Base-by-base conservation (phyloP, 2,888 invertebrate genomes). In the Apamea sordens region DNA sequence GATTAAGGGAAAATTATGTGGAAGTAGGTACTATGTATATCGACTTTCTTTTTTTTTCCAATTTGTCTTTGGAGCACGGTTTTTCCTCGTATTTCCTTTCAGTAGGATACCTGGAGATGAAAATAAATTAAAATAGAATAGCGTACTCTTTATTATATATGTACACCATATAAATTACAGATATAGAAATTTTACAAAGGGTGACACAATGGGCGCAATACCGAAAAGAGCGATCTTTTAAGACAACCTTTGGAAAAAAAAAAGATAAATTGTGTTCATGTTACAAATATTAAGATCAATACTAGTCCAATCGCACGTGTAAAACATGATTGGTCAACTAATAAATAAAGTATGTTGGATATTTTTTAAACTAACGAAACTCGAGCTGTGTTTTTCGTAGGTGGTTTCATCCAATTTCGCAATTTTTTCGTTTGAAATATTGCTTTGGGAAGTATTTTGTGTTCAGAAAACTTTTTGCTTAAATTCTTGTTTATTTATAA, bases 401-500 rank as follows among this genome's bases (percentile, higher is more conserved):
- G 11, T 56, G 47, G 28, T 64, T 65, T 44, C 21, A 32, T 65
- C 32, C 6, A 76, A 79, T 69, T 84, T 65, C 15, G 21, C 15
- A 3, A 13, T 73, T 70, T 76, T 76, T 74, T 44, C 47, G 11
- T 80, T 77, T 75, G 63, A 77, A 87, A 61, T 80, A 80, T 47
- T 24, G 61, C 68, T 8, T 24, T 8, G 3, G 18, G n/a, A 78
- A 63, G 32, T 70, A 77, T 73, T 80, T 74, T 70, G 13, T 70
- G n/a, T 74, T 32, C 28, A 47, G 13, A 8, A 77, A 84, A 72
- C 11, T 84, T 79, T 74, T 64, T 67, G 32, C 50, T 77, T n/a
- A 68, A 85, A 87, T 77, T 73, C 74, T 75, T 77, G 65, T 11
- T 73, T 50, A 72, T 76, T 74, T 47, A 50, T 56, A 73, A 86